Conservation (phyloP, 2,888 invertebrate genomes). For the Temnothorax ravouxi region DNA sequence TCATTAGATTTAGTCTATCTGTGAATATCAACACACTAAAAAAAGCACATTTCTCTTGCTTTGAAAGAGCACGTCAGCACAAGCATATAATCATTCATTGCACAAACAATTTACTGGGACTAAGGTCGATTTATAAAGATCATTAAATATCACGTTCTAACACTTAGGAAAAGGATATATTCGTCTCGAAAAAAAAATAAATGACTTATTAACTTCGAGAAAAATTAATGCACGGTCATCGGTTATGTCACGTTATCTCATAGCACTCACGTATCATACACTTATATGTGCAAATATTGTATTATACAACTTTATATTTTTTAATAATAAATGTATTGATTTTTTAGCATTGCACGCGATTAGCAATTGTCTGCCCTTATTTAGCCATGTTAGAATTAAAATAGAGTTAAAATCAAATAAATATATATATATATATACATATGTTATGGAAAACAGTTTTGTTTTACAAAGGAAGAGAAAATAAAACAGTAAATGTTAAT, state of each 20-base stretch:
- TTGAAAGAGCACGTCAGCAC: constrained; percentile 30
- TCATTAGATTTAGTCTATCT: constrained; percentile 9
- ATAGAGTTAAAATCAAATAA: constrained; percentile 24
- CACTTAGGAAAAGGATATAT: background rate
- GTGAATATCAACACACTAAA: constrained; percentile 22
- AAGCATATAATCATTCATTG: constrained; percentile 29
- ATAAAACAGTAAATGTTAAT: constrained; percentile 1
- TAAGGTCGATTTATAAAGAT: constrained; percentile 4
- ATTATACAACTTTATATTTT: constrained; percentile 62
- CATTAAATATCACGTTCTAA: constrained; percentile 13
- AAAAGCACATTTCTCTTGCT: constrained; percentile 20
- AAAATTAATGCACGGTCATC: constrained; percentile 39
- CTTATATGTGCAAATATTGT: constrained; percentile 56
- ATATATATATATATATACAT: background rate
- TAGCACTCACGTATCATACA: constrained; percentile 30
- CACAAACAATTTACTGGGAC: constrained; percentile 11
- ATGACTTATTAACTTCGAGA: constrained; percentile 37
- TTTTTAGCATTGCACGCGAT: constrained; percentile 73
- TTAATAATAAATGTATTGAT: constrained; percentile 72
- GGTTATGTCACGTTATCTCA: constrained; percentile 38
- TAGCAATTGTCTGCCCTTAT: constrained; percentile 69
- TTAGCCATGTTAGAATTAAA: constrained; percentile 48
- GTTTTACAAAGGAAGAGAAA: background rate
- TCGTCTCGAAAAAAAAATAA: background rate
- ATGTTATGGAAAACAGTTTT: background rate